Percentiles rank a stretch among this genome's conserved stretches.
phyloP scores from a whole-genome alignment of 1,140 invertebrate genomes.

The Meloidogyne floridensis region DNA sequence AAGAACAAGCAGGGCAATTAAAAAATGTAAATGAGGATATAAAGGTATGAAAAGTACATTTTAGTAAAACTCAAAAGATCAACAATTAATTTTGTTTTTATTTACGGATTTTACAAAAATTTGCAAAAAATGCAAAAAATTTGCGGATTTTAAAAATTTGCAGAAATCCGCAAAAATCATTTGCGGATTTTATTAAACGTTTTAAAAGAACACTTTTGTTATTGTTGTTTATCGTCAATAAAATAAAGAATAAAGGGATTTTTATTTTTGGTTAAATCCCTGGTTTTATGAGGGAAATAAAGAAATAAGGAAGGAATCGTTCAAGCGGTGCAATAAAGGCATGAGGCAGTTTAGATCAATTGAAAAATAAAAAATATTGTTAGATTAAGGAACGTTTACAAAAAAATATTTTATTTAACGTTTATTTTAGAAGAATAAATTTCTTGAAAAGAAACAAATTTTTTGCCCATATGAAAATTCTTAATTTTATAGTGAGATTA shows the following conservation, averaged over 20 bases:
- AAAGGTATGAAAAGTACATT: background rate
- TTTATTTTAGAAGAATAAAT: background rate
- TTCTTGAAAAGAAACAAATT: background rate
- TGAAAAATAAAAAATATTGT: background rate
- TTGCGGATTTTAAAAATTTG: too few relatives aligned
- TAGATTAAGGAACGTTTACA: too few relatives aligned
- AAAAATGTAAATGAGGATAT: background rate
- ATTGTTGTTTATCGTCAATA: background rate
- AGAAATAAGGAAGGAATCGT: background rate
- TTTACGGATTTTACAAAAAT: too few relatives aligned
- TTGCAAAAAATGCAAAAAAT: too few relatives aligned
- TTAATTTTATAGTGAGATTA: too few relatives aligned
- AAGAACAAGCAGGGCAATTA: background rate
- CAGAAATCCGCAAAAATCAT: too few relatives aligned
- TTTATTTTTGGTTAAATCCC: background rate
- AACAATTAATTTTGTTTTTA: background rate
- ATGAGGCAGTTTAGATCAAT: constrained; percentile 3
- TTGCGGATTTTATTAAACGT: background rate
- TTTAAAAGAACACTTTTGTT: background rate
- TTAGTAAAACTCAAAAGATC: background rate
- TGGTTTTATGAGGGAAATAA: background rate
- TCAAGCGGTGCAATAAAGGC: background rate
- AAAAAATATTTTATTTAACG: too few relatives aligned
- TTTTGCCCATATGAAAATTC: too few relatives aligned
- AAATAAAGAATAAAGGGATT: background rate